These are phyloP conservation scores for Caligus rogercresseyi DNA, from an alignment of 1,140 invertebrate genomes.

Conservation along the genomic window DNA sequence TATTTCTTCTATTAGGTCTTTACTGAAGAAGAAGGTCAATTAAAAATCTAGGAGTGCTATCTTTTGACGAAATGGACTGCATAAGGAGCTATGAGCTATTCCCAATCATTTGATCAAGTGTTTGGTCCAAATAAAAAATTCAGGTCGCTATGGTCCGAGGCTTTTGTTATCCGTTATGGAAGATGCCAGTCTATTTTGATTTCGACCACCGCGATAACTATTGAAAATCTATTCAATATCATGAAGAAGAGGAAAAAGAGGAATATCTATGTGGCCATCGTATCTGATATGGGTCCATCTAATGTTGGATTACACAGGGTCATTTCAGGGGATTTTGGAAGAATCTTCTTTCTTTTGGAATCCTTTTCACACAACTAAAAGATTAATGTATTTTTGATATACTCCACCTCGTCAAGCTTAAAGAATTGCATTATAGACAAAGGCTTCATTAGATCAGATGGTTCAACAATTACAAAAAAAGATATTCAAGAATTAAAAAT, in stretches of 20 bases:
- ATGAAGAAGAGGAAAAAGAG: conserved; percentile 5
- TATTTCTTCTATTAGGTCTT: background rate
- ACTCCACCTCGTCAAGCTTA: conserved; percentile 23
- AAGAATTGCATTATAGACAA: conserved; percentile 22
- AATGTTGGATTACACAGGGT: conserved; percentile 1
- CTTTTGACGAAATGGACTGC: conserved; percentile 22
- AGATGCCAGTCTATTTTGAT: conserved; percentile 18
- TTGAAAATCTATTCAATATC: conserved; percentile 7
- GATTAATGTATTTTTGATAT: conserved; percentile 23
- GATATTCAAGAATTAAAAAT: conserved; percentile 13
- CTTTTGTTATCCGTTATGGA: conserved; percentile 8
- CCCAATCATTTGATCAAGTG: background rate
- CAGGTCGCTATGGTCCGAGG: conserved; percentile 19
- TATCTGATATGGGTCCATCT: conserved; percentile 2
- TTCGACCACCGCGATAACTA: conserved; percentile 11
- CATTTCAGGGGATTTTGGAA: background rate
- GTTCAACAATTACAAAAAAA: conserved; percentile 9
- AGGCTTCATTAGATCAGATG: conserved; percentile 17
- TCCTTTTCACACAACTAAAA: conserved; percentile 16
- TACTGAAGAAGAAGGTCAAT: background rate
- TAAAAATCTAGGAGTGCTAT: conserved; percentile 4
- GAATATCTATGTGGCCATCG: conserved; percentile 4
- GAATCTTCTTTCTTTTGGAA: conserved; percentile 15
- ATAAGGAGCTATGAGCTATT: conserved; percentile 2
- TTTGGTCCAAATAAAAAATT: conserved; percentile 8